Evolutionary conservation across 2,113 vertebrate genomes (phyloP).

Genomic region (Siniperca knerii): DNA sequence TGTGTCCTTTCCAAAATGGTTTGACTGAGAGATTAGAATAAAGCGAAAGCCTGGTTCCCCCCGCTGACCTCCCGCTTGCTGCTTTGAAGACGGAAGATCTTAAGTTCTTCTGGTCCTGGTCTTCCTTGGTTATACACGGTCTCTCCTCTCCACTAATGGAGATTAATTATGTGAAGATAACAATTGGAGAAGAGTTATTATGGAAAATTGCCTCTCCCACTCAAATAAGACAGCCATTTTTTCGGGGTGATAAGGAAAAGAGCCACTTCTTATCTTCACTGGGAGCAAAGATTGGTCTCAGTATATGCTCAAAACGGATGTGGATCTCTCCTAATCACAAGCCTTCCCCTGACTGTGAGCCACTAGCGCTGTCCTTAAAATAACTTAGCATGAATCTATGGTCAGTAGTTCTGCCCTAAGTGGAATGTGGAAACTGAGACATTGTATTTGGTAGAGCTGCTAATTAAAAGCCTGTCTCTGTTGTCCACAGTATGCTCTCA

Average conservation of each 20-base stretch:
- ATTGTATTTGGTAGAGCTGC: constrained; percentile 18
- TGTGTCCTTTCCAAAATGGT: constrained; percentile 34
- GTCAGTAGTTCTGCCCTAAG: constrained; percentile 35
- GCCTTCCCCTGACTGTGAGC: constrained; percentile 19
- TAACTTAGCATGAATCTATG: constrained; percentile 16
- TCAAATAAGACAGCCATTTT: constrained; percentile 44
- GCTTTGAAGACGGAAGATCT: constrained; percentile 4
- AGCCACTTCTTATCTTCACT: constrained; percentile 31
- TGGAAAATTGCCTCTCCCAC: constrained; percentile 26
- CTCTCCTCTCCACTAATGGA: constrained; percentile 38
- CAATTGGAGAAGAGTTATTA: constrained; percentile 35
- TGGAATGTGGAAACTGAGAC: constrained; percentile 26
- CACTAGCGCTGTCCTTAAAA: constrained; percentile 26
- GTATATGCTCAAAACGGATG: constrained; percentile 28
- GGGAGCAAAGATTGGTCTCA: constrained; percentile 10
- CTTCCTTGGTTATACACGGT: background rate
- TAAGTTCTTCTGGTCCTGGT: constrained; percentile 6
- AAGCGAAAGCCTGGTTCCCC: constrained; percentile 1
- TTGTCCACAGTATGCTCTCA: constrained; percentile 14
- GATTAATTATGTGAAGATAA: constrained; percentile 60
- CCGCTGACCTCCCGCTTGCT: constrained; percentile 10
- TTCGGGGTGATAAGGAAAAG: constrained; percentile 35
- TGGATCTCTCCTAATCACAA: constrained; percentile 32
- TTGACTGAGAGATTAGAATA: constrained; percentile 36
- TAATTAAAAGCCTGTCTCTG: constrained; percentile 66